These are phyloP conservation scores for Anorthoa munda DNA, from an alignment of 2,888 invertebrate species.

Conservation along the genomic window DNA sequence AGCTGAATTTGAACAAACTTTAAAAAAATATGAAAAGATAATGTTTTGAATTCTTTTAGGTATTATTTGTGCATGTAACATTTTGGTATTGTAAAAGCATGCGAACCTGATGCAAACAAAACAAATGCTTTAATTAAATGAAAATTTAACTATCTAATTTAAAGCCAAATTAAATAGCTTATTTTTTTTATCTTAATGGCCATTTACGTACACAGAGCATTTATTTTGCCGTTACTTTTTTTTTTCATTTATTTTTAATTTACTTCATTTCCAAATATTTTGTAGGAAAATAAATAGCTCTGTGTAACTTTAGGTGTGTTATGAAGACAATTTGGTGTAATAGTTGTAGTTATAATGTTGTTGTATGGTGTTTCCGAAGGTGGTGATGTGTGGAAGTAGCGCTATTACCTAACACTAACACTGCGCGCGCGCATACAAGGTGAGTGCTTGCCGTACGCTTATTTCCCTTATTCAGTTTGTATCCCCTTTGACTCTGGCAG, in stretches of 20 bases:
- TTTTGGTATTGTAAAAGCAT: conserved; percentile 40
- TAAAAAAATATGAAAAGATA: no score
- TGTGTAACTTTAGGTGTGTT: background rate
- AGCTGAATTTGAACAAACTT: background rate
- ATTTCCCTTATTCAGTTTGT: conserved; percentile 17
- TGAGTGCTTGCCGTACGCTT: conserved; percentile 84
- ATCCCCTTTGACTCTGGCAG: no score
- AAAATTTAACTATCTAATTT: conserved; percentile 19
- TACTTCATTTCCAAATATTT: no score
- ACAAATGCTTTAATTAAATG: conserved; percentile 34
- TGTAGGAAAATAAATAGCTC: background rate
- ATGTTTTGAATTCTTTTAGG: no score
- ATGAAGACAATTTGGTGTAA: background rate
- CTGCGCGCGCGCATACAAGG: conserved; percentile 78
- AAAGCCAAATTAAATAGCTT: conserved; percentile 24
- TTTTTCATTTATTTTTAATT: no score
- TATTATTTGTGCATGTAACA: conserved; percentile 43
- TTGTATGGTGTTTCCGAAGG: conserved; percentile 82
- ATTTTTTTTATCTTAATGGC: background rate
- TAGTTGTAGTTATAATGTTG: conserved; percentile 55
- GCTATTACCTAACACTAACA: conserved; percentile 84
- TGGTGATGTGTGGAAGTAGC: conserved; percentile 85
- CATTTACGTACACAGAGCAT: background rate
- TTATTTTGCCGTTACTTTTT: background rate
- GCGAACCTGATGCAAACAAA: conserved; percentile 10